Percentiles rank a stretch among this genome's conserved stretches.
Evolutionary conservation across 2,113 vertebrate genomes (phyloP).

Genomic region (Scomber scombrus): DNA sequence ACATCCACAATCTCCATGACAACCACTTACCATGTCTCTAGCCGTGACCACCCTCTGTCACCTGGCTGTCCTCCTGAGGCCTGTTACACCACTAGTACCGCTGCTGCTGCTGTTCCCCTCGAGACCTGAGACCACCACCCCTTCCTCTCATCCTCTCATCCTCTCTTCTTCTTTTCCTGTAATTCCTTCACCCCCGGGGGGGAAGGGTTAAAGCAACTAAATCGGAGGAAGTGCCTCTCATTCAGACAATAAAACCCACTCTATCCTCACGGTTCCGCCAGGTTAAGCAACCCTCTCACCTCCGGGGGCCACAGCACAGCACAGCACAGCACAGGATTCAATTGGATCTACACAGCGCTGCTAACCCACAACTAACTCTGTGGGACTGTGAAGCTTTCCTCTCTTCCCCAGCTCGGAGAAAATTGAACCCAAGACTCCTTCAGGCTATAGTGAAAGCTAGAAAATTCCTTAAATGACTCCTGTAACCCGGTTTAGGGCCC

Average conservation of each 20-base stretch:
- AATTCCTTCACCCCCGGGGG: conserved; percentile 33
- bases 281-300: conserved; percentile 48
- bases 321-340: conserved; percentile 11
- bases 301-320: neutral
- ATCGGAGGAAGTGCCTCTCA: conserved; percentile 41
- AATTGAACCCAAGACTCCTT: conserved; percentile 16
- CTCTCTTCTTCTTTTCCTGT: conserved; percentile 24
- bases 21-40: conserved; percentile 68
- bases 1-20: conserved; percentile 63
- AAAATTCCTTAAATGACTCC: conserved; percentile 42
- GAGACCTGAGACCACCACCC: conserved; percentile 31
- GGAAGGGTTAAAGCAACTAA: conserved; percentile 38
- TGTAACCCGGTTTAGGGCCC: conserved; percentile 48
- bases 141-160: neutral
- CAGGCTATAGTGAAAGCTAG: neutral
- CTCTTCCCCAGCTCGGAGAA: conserved; percentile 26
- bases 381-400: neutral
- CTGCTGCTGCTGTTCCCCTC: conserved; percentile 40
- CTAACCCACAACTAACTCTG: conserved; percentile 47
- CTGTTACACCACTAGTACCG: conserved; percentile 65
- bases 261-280: conserved; percentile 18
- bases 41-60: conserved; percentile 62
- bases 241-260: conserved; percentile 54
- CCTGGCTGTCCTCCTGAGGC: conserved; percentile 60
- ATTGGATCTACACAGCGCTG: conserved; percentile 42